Evolutionary conservation across 2,113 vertebrate genomes (phyloP), one percentile per base, ranked within the genome.

Genomic region (Leucopternis melanops): DNA sequence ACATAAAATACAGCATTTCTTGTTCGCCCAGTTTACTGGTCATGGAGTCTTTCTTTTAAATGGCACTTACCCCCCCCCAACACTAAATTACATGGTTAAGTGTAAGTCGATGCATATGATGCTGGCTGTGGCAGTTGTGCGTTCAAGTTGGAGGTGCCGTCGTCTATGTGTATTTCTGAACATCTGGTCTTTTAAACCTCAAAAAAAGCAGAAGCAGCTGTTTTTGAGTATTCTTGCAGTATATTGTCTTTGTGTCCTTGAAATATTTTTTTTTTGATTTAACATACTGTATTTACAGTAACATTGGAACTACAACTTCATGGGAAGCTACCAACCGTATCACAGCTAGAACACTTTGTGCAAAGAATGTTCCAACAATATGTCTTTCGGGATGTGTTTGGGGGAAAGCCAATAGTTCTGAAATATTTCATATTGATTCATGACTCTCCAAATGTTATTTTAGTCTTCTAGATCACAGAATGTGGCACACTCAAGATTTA

Each of bases 351-450:
- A 31, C 52, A 70, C 32, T 86, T n/a, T 65, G 52, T 80, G 52
- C 84, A 92, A 88, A 69, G 49, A 95, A 71, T 77, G 81, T 95
- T 82, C 66, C 83, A 83, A 94, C 91, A 85, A 72, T 61, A 47
- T 58, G 86, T 82, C 69, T 94, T 94, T 86, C 38, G 54, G 50
- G 95, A 87, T 82, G 32, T 83, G 11, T 61, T 66, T 97, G 50
- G 36, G 42, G 70, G 65, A 87, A 78, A 95, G 95, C 93, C 89
- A 97, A 81, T 15, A 77, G 36, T 61, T 88, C 36, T 75, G 32
- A 89, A 91, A 89, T 81, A 81, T 84, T 95, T 96, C 67, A 61
- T 73, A 54, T 19, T 70, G 88, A 94, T 94, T 95, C 87, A 95
- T 88, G 77, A 65, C 79, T 95, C 69, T 70, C 92, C 67, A 85